Conservation (phyloP, 2,888 invertebrate genomes). For the Coremacera marginata region DNA sequence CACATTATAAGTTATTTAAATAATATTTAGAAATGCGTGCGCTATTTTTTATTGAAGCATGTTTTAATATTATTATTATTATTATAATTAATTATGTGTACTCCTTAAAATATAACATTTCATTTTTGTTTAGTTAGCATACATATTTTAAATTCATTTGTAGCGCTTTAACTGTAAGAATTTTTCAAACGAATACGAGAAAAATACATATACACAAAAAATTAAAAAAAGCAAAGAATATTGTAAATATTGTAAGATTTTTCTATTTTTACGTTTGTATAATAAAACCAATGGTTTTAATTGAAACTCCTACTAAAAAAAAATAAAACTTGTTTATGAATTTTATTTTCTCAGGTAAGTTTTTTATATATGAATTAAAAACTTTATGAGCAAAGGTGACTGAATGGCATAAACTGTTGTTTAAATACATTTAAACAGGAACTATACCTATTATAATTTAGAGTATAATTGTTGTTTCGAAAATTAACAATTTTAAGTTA, state of each 20-base stretch:
- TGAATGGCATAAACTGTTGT: no score
- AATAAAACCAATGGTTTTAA: constrained; percentile 60
- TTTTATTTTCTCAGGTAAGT: background rate
- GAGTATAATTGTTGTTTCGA: no score
- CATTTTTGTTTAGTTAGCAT: constrained; percentile 21
- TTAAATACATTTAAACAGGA: no score
- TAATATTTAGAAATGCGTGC: constrained; percentile 31
- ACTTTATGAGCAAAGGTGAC: no score
- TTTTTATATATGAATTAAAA: background rate
- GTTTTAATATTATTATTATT: constrained; percentile 1
- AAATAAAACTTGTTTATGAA: constrained; percentile 13
- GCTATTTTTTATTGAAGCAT: constrained; percentile 20
- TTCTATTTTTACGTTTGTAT: constrained; percentile 65
- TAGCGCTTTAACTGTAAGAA: constrained; percentile 40
- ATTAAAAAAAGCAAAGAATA: constrained; percentile 39
- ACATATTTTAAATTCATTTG: constrained; percentile 37
- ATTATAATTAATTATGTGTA: constrained; percentile 31
- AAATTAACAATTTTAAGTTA: no score
- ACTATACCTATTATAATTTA: no score
- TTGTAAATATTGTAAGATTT: constrained; percentile 64
- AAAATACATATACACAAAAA: constrained; percentile 40
- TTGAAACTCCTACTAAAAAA: constrained; percentile 57
- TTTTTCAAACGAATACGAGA: constrained; percentile 39
- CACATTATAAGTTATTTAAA: constrained; percentile 29
- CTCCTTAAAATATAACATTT: constrained; percentile 26